Conservation (phyloP, 1,140 invertebrate genomes). For the Ridgeia piscesae region DNA sequence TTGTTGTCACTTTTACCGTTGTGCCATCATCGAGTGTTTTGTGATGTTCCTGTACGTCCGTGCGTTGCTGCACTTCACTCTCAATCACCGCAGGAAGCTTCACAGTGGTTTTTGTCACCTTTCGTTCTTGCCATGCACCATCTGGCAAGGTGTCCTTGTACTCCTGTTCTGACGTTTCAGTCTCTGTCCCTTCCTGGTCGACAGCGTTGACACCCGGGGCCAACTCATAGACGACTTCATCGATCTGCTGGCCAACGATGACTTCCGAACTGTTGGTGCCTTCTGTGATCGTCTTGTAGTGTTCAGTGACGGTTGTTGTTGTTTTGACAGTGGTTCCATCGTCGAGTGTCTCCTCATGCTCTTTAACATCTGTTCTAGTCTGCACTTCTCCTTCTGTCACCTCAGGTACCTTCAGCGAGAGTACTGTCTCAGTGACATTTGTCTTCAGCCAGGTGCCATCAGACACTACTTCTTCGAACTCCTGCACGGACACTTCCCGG, state of each 20-base stretch:
- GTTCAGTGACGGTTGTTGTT: slow-evolving; percentile 35
- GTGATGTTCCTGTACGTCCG: slow-evolving; percentile 35
- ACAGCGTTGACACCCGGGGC: slow-evolving; percentile 4
- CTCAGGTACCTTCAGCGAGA: neutral
- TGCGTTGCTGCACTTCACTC: slow-evolving; percentile 2
- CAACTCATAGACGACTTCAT: slow-evolving; percentile 22
- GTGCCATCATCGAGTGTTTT: slow-evolving; percentile 46
- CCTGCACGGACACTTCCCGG: slow-evolving; percentile 27
- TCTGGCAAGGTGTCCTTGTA: neutral
- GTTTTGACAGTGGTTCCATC: slow-evolving; percentile 45
- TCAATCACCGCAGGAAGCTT: neutral
- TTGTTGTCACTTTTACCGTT: slow-evolving; percentile 34
- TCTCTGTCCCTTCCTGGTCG: neutral
- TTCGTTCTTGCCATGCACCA: neutral
- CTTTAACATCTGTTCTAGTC: slow-evolving; percentile 32
- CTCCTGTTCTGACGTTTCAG: neutral
- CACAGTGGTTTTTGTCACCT: neutral
- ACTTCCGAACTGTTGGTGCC: neutral
- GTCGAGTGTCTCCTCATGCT: slow-evolving; percentile 41
- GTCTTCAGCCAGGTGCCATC: slow-evolving; percentile 42
- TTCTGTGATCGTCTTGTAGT: slow-evolving; percentile 20
- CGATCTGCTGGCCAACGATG: slow-evolving; percentile 18
- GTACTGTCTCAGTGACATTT: slow-evolving; percentile 11
- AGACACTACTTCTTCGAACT: slow-evolving; percentile 42
- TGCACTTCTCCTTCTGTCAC: slow-evolving; percentile 1